A percentile compares a stretch with the other conserved stretches of the same genome.
These are phyloP conservation scores for Nomia melanderi DNA, from an alignment of 1,140 invertebrate species.

Conservation along the genomic window DNA sequence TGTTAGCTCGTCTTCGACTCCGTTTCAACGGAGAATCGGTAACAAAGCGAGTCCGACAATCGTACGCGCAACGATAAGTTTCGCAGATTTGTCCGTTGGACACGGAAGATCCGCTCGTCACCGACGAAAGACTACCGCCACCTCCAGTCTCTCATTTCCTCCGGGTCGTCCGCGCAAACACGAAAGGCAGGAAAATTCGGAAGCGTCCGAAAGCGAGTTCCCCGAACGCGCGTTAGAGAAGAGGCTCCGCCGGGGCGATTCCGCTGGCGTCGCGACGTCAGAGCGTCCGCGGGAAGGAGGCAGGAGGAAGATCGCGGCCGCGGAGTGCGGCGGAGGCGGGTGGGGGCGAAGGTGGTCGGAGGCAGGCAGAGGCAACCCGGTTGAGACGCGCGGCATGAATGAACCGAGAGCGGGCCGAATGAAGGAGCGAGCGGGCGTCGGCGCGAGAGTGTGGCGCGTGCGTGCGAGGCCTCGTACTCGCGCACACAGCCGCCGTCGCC, in stretches of 20 bases:
- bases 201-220: too few species aligned
- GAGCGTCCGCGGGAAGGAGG: conserved; percentile 19
- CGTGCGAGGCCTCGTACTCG: not conserved
- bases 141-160: too few species aligned
- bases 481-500: not conserved
- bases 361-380: conserved; percentile 40
- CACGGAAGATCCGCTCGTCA: too few species aligned
- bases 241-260: not conserved
- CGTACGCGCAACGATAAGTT: too few species aligned
- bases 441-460: not conserved
- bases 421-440: conserved; percentile 47
- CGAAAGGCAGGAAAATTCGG: too few species aligned
- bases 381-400: conserved; percentile 62
- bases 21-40: too few species aligned
- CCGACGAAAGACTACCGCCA: too few species aligned
- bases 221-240: too few species aligned
- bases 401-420: conserved; percentile 60
- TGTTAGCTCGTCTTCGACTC: too few species aligned
- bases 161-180: too few species aligned
- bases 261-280: conserved; percentile 18
- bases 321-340: not conserved
- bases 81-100: too few species aligned
- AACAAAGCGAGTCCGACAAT: too few species aligned
- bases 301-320: conserved; percentile 19
- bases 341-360: not conserved